Evolutionary conservation across 2,888 invertebrate genomes (phyloP), one percentile per base, ranked within the genome.

Genomic region (Ormyrus nitidulus): DNA sequence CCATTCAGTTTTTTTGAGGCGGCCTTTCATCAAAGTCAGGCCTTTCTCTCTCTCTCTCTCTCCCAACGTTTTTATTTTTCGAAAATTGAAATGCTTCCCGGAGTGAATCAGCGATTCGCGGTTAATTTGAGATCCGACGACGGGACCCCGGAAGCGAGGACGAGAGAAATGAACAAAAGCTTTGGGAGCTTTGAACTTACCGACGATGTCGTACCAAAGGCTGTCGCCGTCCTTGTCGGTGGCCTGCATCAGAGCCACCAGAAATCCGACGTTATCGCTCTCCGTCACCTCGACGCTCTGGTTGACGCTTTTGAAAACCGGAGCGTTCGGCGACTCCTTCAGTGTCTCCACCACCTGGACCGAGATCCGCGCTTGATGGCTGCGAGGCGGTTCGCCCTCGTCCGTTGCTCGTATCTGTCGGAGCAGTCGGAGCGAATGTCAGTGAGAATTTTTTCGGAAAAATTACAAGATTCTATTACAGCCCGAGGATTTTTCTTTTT

Each of bases 181-280:
- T 34, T 34, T 4, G 3, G 34, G 34, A 34, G 34, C 34, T 34
- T 34, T 4, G 53, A 71, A 92, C 94, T 92, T 90, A 96, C 96
- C 95, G 80, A 94, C 93, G 83, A 99, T 98, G 87, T 96, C 95
- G 91, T 96, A 99, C 96, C 97, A 98, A 84, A 99, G 92, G 80
- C 94, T 92, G 89, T 98, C 97, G 64, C 94, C 94, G 89, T 98
- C 98, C 74, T 94, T 94, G 91, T 98, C 98, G 59, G 92, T 91
- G 6, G 98, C 98, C 87, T 96, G 95, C 86, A 98, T 93, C 81
- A 97, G 93, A 70, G 96, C 94, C 3, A 99, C 96, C 84, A 97
- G 92, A 91, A 95, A 96, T 46, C 98, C 98, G 56, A 97, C 95
- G 85, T 93, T 93, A 91, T 98, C 98, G 85, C 94, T 95, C 91